Percentiles rank a stretch among this genome's conserved stretches.
These are phyloP conservation scores for Lutraria lutraria DNA, from an alignment of 2,888 invertebrate species.

Conservation along the genomic window DNA sequence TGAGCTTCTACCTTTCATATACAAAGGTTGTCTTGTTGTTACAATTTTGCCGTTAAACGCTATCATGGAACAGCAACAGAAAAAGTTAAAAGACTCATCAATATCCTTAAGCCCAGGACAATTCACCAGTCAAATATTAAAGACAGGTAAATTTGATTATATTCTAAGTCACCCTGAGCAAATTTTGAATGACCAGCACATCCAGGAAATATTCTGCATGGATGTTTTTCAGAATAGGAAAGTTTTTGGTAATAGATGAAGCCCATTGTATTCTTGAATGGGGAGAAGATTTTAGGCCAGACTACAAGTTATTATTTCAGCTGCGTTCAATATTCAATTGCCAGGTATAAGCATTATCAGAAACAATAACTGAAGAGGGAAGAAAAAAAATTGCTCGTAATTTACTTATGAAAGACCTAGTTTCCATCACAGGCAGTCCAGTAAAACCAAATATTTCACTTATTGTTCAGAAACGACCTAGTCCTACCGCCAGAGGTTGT, in stretches of 20 bases:
- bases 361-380: conserved; percentile 27
- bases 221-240: no score
- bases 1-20: no score
- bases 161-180: no score
- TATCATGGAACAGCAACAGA: no score
- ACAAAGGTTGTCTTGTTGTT: no score
- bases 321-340: conserved; percentile 29
- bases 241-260: neutral
- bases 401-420: conserved; percentile 22
- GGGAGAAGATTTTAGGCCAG: neutral
- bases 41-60: no score
- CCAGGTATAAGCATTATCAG: conserved; percentile 24
- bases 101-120: no score
- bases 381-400: neutral
- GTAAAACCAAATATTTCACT: conserved; percentile 38
- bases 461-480: conserved; percentile 28
- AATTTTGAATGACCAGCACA: no score
- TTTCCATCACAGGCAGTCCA: conserved; percentile 19
- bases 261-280: neutral
- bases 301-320: neutral
- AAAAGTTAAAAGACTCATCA: no score
- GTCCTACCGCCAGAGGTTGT: conserved; percentile 43
- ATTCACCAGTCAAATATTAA: no score
- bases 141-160: no score
- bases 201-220: no score